Base-by-base conservation (phyloP, 2,797 vertebrate species). In the Lepidocolaptes lacrymiger region DNA sequence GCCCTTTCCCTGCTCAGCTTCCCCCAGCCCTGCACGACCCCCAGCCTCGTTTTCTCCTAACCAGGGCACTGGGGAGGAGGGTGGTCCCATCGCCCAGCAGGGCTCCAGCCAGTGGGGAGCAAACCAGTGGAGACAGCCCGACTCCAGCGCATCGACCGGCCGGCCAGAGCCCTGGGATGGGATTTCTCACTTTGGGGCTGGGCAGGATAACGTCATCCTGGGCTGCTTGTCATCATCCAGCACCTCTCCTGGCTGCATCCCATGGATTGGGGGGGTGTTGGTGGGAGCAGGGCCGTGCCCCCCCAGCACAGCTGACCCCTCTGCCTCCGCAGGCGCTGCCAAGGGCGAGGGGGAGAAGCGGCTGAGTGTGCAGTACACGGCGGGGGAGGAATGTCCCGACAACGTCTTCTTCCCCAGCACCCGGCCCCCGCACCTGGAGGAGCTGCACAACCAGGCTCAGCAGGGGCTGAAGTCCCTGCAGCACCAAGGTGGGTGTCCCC, bases 371-470 rank as follows among this genome's bases (percentile, higher is more conserved):
- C 98, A 98, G 97, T 98, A 97, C 96, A 98, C 77, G 2, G 95
- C 97, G 24, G 96, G 98, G 3, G 98, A 98, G 6, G 96, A 98
- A 84, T 96, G 98, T 52, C 98, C 98, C 91, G 99, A 99, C 97
- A 99, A 99, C 24, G 98, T 99, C 75, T 99, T 99, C 97, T 98
- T 99, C 64, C 99, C 99, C 96, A 96, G 92, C 27, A 97, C 97
- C 30, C 98, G 98, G 85, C 98, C 99, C 14, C 98, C 98, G 37
- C 98, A 99, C 96, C 97, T 99, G 88, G 98, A 99, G 93, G 99
- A 99, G 95, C 98, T 99, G 74, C 99, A 99, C 97, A 98, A 93
- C 1, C 99, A 99, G 97, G 99, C 99, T 22, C 98, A 98, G 97
- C 98, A 99, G 81, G 99, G 99, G 9, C 97, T 99, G 55, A 99